phyloP scores from a whole-genome alignment of 2,113 vertebrate species.

The Dinomys branickii region DNA sequence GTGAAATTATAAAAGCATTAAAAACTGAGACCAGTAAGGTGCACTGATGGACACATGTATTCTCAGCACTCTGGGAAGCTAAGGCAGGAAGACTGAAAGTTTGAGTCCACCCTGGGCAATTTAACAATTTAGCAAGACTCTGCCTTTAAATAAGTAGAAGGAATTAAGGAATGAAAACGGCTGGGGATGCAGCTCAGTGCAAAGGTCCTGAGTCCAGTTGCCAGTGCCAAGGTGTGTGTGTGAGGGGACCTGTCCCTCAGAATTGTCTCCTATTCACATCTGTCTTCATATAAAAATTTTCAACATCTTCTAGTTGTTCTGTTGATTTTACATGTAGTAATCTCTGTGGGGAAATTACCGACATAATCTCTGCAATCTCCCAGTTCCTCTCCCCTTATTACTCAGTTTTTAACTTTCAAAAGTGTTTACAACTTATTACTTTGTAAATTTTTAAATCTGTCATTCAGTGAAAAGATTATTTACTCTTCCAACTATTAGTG shows the following conservation, averaged over 20 bases:
- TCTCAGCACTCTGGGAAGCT: neutral
- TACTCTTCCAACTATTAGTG: neutral
- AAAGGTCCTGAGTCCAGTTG: neutral
- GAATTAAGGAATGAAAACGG: neutral
- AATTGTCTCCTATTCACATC: neutral
- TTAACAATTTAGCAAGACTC: neutral
- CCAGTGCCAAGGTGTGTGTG: neutral
- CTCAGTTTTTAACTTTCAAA: conserved; percentile 42
- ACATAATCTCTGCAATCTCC: neutral
- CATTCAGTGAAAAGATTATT: neutral
- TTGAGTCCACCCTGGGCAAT: neutral
- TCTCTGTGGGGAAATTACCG: neutral
- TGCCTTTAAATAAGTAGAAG: neutral
- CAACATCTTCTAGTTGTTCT: neutral
- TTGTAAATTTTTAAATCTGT: neutral
- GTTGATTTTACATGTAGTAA: neutral
- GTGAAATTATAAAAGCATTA: conserved; percentile 4
- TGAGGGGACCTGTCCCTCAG: neutral
- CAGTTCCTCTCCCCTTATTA: neutral
- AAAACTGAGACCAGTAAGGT: neutral
- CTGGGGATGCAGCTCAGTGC: neutral
- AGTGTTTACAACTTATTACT: neutral
- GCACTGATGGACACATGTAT: neutral
- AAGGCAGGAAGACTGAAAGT: neutral
- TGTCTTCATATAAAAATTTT: neutral